Percentiles rank a stretch among this genome's conserved stretches.
phyloP scores from a whole-genome alignment of 1,140 invertebrate species.

The Nasonia vitripennis region DNA sequence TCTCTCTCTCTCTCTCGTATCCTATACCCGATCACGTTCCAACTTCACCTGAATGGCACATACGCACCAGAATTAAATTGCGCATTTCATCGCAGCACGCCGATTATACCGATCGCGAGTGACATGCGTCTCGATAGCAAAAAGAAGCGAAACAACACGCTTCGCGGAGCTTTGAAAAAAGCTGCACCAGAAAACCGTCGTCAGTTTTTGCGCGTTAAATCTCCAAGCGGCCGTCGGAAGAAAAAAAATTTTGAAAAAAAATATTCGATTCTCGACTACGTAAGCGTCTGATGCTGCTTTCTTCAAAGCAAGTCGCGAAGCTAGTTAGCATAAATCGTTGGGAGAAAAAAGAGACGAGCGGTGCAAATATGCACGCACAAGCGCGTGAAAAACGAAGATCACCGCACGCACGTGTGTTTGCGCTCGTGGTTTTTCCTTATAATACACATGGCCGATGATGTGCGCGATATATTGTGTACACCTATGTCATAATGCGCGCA shows the following conservation, averaged over 20 bases:
- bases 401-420: not conserved
- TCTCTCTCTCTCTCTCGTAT: too few species aligned
- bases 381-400: not conserved
- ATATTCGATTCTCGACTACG: not conserved
- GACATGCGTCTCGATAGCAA: too few species aligned
- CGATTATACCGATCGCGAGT: too few species aligned
- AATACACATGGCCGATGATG: too few species aligned
- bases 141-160: not conserved
- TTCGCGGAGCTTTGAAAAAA: not conserved
- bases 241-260: constrained; percentile 8
- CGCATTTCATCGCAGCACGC: not conserved
- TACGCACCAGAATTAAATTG: not conserved
- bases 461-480: not conserved
- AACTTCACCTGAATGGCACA: not conserved
- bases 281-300: not conserved
- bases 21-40: too few species aligned
- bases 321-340: constrained; percentile 14
- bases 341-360: not conserved
- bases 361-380: not conserved
- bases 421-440: not conserved
- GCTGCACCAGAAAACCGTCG: not conserved
- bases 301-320: not conserved
- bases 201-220: not conserved
- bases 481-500: not conserved
- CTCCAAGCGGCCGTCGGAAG: not conserved